A percentile compares a stretch with the other conserved stretches of the same genome.
phyloP scores from a whole-genome alignment of 1,140 invertebrate species.

The Dendrolimus kikuchii region DNA sequence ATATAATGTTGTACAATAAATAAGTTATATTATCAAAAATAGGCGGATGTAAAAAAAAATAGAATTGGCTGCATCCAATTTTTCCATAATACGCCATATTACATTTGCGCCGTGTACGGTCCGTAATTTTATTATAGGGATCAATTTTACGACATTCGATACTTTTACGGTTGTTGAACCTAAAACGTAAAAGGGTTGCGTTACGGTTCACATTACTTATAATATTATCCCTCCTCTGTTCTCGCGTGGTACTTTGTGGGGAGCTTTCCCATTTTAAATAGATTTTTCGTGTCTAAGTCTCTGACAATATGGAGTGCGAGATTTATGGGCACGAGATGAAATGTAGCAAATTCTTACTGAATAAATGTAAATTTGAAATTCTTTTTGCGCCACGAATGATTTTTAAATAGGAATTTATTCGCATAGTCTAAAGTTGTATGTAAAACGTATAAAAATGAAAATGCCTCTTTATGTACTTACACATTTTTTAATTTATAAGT shows the following conservation, averaged over 20 bases:
- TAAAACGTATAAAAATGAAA: not conserved
- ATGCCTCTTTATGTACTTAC: too few species aligned
- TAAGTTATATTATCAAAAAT: too few species aligned
- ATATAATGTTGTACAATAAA: too few species aligned
- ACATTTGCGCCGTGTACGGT: slow-evolving; percentile 40
- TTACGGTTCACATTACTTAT: slow-evolving; percentile 24
- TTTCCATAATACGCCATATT: slow-evolving; percentile 25
- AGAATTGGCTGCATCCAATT: not conserved
- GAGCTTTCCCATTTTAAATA: slow-evolving; percentile 25
- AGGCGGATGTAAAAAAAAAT: not conserved
- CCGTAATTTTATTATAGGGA: slow-evolving; percentile 44
- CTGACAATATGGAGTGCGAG: slow-evolving; percentile 3
- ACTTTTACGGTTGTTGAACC: slow-evolving; percentile 44
- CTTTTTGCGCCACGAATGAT: too few species aligned
- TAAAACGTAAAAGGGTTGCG: slow-evolving; percentile 41
- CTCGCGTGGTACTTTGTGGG: slow-evolving; percentile 25
- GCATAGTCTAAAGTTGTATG: not conserved
- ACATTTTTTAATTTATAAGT: too few species aligned
- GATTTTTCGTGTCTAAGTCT: slow-evolving; percentile 19
- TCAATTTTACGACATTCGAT: slow-evolving; percentile 48
- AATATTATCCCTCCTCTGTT: slow-evolving; percentile 18
- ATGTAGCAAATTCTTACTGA: too few species aligned
- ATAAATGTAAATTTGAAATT: too few species aligned
- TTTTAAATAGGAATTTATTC: not conserved
- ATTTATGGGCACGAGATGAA: too few species aligned